Base-by-base conservation (phyloP, 1,140 invertebrate genomes). In the Drosophila seguyi region DNA sequence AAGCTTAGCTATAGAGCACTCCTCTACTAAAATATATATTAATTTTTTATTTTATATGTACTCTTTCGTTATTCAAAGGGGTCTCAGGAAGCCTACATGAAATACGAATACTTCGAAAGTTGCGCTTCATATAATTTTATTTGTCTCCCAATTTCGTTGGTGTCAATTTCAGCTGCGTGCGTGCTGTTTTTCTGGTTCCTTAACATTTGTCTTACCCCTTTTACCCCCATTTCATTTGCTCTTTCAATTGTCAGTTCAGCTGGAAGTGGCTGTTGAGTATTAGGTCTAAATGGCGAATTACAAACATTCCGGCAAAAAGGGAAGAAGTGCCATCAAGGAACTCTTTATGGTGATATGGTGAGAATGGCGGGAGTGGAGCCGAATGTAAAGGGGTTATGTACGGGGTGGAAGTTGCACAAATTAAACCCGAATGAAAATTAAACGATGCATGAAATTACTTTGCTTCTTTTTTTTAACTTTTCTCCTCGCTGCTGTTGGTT, bases 391-490 rank as follows among this genome's bases (percentile, higher is more conserved):
- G 36, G 56, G 50, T n/a, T 52, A 16, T 14, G 20, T 38, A 6
- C 16, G 34, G 31, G 31, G 57, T n/a, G 62, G 72, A 61, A 65
- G 81, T 81, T 90, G 90, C 85, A 91, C 90, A 91, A 91, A 91
- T 91, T 91, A 91, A 91, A 75, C 85, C 81, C 81, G 90, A 91
- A 90, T 82, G 81, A 91, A 91, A 91, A 91, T 90, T 90, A 91
- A 91, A 91, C 90, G 90, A 91, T 91, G 90, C 90, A 91, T 91
- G 90, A 91, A 91, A 91, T 91, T 91, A 86, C 90, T 91, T 91
- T 91, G 79, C 84, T 86, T 77, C 66, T 44, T 13, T 77, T 79
- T 60, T 66, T 77, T 18, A 50, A 59, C 67, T 59, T 72, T 72
- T 20, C 63, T 25, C 13, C 13, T n/a, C 16, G 14, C 27, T 41